Base-by-base conservation (phyloP, 2,113 vertebrate genomes). In the Cygnus atratus region DNA sequence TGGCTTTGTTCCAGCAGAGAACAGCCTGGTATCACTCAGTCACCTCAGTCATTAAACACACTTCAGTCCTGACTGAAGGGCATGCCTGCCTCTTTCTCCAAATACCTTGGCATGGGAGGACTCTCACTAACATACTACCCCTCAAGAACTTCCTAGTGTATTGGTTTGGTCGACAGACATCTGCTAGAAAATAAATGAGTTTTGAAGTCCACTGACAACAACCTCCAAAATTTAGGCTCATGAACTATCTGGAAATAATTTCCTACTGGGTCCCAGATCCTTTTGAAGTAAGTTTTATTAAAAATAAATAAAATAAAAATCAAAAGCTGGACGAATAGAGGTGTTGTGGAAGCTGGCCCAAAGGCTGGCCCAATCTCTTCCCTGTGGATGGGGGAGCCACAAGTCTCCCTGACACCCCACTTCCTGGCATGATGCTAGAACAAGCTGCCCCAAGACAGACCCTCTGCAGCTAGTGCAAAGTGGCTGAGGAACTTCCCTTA, bases 401-500 rank as follows among this genome's bases (percentile, higher is more conserved):
- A 24, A 20, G 37, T 16, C 31, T 13, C 2, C 0, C 37, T 33
- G 18, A 3, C 37, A 54, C 24, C 29, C 5, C 5, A 63, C 3
- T 33, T 41, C 10, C 41, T 24, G 4, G 2, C 1, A 0, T 3
- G 31, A 48, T 0, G 1, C 41, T 57, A 31, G 62, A 39, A 28
- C 33, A 26, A 25, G 1, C 37, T 74, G 52, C 20, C 63, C 37
- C 11, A 22, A 22, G 33, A 46, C 22, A 91, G 59, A 18, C 25
- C 31, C 19, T 55, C 62, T 9, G 15, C 81, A 74, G 55, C 58
- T 84, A 29, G 1, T 35, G 39, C 21, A 62, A 70, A 71, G 5
- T 13, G 15, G 6, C 0, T 12, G 13, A 25, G 24, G 72, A 78
- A 19, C 10, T 7, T 39, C 21, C 35, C 35, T 50, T 22, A 41